phyloP scores from a whole-genome alignment of 2,888 invertebrate genomes.

The Acanthosepion esculentum region DNA sequence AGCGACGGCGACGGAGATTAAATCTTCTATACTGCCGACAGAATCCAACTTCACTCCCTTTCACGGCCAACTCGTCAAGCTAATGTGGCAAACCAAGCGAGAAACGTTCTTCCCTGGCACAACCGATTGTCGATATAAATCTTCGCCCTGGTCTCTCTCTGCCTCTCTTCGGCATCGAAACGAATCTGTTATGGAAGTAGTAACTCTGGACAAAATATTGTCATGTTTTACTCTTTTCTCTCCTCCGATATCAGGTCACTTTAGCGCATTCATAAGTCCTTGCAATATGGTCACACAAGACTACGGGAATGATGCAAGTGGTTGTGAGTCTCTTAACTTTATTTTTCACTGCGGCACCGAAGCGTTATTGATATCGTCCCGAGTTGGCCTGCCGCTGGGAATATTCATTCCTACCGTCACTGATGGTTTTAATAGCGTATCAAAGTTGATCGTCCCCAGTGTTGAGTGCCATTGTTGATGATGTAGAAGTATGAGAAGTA shows the following conservation, averaged over 20 bases:
- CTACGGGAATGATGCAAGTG: neutral
- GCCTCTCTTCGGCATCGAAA: neutral
- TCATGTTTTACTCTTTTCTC: neutral
- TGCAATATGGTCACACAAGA: neutral
- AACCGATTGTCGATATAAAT: neutral
- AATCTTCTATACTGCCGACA: too few relatives aligned
- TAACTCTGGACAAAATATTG: neutral
- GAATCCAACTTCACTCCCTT: neutral
- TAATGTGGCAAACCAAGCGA: neutral
- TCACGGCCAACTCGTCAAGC: neutral
- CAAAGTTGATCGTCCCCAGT: neutral
- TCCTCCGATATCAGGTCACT: neutral
- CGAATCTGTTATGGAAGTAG: neutral
- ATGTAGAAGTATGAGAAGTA: neutral
- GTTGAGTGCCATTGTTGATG: neutral
- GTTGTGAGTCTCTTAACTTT: neutral
- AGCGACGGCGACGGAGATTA: neutral
- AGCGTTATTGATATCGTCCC: neutral
- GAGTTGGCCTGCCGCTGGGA: neutral
- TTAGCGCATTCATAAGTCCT: neutral
- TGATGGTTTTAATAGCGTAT: neutral
- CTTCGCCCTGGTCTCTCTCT: neutral
- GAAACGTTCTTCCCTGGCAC: neutral
- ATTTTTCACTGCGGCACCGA: neutral
- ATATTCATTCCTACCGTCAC: neutral